Evolutionary conservation across 92 coral and sea anemone genomes (phyloP), one percentile per base, ranked within the genome.

Genomic region (Isaurus tuberculatus): DNA sequence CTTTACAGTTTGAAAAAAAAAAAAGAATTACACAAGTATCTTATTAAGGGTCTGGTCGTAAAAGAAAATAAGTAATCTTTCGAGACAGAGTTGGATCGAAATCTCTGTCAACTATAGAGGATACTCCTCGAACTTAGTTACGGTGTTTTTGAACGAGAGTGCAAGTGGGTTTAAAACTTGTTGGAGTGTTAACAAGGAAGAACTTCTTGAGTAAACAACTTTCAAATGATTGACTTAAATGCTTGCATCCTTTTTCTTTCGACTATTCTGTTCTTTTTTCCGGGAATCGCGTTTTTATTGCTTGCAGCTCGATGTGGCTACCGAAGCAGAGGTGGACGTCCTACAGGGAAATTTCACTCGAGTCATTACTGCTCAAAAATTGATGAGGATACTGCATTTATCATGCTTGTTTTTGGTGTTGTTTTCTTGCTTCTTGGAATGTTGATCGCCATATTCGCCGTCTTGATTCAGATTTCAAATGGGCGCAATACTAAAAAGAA

Each of bases 201-300:
- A 51, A 20, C 23, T 51, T 51, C 22, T 20, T 20, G 5, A 19
- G 22, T 5, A 27, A 31, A 30, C 23, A 31, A 30, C 72, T 15
- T 11, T 28, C 25, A 70, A 13, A 70, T 70, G 75, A 25, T 34
- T 17, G 75, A 70, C 34, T 37, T 70, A 70, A 70, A 70, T 34
- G 75, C 75, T 15, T 34, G 75, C 75, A 70, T 14, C 34, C 37
- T 70, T 36, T 43, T 70, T 70, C 30, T 70, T 4, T 70, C 75
- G 34, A 70, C 75, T 16, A 70, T 70, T 70, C 9, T 71, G 15
- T 71, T 71, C 51, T 71, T 42, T 37, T 71, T 71, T 28, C 77
- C 77, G 8, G 77, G 77, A 23, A 25, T 46, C 10, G 77, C 23
- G 7, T 71, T 42, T 23, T 3, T 71, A 19, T 16, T 42, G 31